These are phyloP conservation scores for Spialia ferax DNA, from an alignment of 2,888 invertebrate species.

Conservation along the genomic window DNA sequence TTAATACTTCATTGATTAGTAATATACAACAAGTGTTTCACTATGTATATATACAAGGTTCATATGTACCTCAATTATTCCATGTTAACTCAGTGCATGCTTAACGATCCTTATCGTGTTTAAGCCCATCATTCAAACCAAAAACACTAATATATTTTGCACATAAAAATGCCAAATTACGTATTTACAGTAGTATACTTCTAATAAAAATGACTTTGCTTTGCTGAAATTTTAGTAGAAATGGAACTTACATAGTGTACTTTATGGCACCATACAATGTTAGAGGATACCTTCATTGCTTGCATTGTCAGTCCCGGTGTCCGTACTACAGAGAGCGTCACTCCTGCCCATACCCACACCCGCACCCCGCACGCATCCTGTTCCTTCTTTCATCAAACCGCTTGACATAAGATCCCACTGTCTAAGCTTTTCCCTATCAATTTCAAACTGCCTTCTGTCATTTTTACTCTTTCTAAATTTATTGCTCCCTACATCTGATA, in stretches of 20 bases:
- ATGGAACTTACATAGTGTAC: slow-evolving; percentile 80
- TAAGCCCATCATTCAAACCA: slow-evolving; percentile 55
- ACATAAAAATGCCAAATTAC: slow-evolving; percentile 62
- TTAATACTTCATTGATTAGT: slow-evolving; percentile 58
- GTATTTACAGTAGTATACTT: slow-evolving; percentile 64
- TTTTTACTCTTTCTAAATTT: slow-evolving; percentile 47
- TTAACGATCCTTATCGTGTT: slow-evolving; percentile 68
- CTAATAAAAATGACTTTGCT: slow-evolving; percentile 76
- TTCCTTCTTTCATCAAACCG: slow-evolving; percentile 88
- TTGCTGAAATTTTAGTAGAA: slow-evolving; percentile 70
- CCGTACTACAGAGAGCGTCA: slow-evolving; percentile 72
- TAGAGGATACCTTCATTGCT: slow-evolving; percentile 85
- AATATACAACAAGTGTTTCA: slow-evolving; percentile 37
- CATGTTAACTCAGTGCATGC: slow-evolving; percentile 68
- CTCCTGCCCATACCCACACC: slow-evolving; percentile 68
- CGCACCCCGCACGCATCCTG: slow-evolving; percentile 73
- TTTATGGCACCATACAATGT: slow-evolving; percentile 77
- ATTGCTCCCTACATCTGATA: slow-evolving; percentile 38
- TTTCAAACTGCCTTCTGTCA: slow-evolving; percentile 85
- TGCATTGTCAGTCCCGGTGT: slow-evolving; percentile 78
- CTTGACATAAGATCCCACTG: slow-evolving; percentile 97
- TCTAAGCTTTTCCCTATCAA: slow-evolving; percentile 94
- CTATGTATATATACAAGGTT: slow-evolving; percentile 52
- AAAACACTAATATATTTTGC: slow-evolving; percentile 40
- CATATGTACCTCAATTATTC: slow-evolving; percentile 53